phyloP scores from a whole-genome alignment of 2,113 vertebrate genomes.

The Phyllostomus hastatus region DNA sequence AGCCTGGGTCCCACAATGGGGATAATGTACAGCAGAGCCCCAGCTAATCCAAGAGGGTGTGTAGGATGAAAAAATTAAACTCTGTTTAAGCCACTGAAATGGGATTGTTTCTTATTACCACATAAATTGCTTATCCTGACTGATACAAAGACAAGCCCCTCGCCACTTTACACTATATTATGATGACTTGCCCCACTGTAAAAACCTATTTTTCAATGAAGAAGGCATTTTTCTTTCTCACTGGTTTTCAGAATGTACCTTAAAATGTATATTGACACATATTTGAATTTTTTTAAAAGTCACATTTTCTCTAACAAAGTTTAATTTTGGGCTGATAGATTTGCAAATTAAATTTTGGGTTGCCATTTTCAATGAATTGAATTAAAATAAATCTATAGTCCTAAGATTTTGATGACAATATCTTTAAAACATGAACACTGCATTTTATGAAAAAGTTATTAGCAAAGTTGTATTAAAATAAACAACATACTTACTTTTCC shows the following conservation, averaged over 20 bases:
- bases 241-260: background rate
- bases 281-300: background rate
- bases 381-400: background rate
- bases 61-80: background rate
- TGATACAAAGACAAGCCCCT: background rate
- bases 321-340: background rate
- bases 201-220: background rate
- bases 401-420: background rate
- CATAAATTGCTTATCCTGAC: background rate
- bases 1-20: background rate
- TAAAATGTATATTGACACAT: background rate
- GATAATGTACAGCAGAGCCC: background rate
- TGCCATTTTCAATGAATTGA: background rate
- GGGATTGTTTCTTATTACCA: background rate
- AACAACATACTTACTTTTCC: background rate
- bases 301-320: background rate
- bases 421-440: background rate
- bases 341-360: background rate
- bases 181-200: background rate
- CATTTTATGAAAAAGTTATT: no score
- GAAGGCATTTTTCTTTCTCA: background rate
- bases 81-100: background rate
- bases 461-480: background rate
- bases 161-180: background rate
- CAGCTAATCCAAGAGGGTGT: background rate